These are phyloP conservation scores for Myiothlypis chrysogaster DNA, from an alignment of 2,797 vertebrate species.

Conservation along the genomic window DNA sequence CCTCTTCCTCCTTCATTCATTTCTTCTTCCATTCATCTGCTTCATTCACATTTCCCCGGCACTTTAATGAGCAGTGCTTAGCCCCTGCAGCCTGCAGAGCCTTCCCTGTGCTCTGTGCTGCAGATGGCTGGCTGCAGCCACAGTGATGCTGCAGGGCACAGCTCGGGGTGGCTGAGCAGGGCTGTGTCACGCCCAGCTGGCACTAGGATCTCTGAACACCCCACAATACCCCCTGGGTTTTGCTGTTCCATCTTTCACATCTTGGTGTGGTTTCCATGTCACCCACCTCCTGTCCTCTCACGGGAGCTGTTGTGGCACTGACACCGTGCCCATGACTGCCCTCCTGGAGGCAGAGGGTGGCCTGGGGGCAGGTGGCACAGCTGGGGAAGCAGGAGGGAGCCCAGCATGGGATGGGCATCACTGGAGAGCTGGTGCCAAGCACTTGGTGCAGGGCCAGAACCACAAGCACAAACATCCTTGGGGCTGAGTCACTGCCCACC, in stretches of 20 bases:
- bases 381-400: background rate
- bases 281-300: fast-evolving
- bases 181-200: background rate
- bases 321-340: fast-evolving
- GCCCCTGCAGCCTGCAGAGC: slow-evolving; percentile 42
- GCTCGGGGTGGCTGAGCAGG: fast-evolving
- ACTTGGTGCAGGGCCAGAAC: background rate
- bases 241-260: background rate
- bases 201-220: background rate
- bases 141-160: background rate
- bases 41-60: slow-evolving; percentile 61
- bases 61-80: slow-evolving; percentile 44
- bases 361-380: background rate
- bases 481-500: background rate
- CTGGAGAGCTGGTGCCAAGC: background rate
- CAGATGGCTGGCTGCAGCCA: slow-evolving; percentile 7
- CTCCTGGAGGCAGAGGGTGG: background rate
- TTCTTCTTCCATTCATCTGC: slow-evolving; percentile 59
- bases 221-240: background rate
- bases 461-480: fast-evolving
- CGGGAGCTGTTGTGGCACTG: fast-evolving
- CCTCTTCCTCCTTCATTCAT: slow-evolving; percentile 62
- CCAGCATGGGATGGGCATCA: fast-evolving
- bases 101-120: background rate
- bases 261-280: background rate